Evolutionary conservation across 2,797 vertebrate species (phyloP).

Genomic region (Notolepis coatsorum): DNA sequence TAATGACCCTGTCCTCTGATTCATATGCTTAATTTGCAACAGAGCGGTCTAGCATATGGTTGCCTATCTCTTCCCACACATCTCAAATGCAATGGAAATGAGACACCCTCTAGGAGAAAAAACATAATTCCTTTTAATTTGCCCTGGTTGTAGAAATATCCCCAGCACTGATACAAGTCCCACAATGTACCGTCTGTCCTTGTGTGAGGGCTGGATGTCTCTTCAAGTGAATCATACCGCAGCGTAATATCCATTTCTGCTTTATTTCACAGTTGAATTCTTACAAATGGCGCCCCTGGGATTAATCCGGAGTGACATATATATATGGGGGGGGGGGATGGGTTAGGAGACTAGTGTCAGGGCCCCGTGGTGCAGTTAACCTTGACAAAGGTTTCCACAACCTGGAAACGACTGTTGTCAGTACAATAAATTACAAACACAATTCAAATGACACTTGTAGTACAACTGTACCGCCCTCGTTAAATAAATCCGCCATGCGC

Average conservation of each 20-base stretch:
- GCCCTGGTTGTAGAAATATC: conserved; percentile 38
- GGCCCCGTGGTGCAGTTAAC: conserved; percentile 9
- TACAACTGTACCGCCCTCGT: too few relatives aligned
- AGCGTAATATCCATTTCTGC: conserved; percentile 6
- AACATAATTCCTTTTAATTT: conserved; percentile 52
- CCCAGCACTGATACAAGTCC: conserved; percentile 18
- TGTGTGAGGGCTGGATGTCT: conserved; percentile 19
- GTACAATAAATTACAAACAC: too few relatives aligned
- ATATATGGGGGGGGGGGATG: too few relatives aligned
- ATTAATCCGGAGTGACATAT: too few relatives aligned
- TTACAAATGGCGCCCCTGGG: too few relatives aligned
- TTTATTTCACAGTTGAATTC: conserved; percentile 17
- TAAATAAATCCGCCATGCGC: too few relatives aligned
- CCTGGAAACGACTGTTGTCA: background rate
- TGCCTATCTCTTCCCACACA: conserved; percentile 21
- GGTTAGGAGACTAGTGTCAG: too few relatives aligned
- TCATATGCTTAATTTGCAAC: conserved; percentile 27
- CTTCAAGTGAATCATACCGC: conserved; percentile 21
- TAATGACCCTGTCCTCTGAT: background rate
- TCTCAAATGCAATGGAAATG: conserved; percentile 21
- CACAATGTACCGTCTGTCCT: conserved; percentile 6
- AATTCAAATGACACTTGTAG: too few relatives aligned
- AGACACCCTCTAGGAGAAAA: conserved; percentile 30
- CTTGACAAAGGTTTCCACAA: background rate
- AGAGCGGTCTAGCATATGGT: background rate